Evolutionary conservation across 2,797 vertebrate species (phyloP).

Genomic region (Ibycter americanus): DNA sequence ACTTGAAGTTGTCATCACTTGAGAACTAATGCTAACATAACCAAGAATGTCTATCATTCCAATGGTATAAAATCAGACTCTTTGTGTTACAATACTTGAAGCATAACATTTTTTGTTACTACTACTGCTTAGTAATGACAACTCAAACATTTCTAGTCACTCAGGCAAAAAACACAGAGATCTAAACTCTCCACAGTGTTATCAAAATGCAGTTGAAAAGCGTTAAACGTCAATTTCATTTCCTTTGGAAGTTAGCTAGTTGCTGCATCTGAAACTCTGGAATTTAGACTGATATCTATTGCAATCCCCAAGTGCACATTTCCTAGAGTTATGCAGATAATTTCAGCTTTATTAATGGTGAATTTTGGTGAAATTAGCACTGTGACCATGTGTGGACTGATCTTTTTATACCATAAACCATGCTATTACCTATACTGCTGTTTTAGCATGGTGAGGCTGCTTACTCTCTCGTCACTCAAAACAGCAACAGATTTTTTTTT

Average conservation of each 20-base stretch:
- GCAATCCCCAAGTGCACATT: neutral
- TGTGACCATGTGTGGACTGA: neutral
- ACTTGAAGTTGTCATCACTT: neutral
- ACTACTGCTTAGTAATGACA: neutral
- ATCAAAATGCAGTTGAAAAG: neutral
- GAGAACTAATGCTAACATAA: neutral
- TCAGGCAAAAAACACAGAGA: neutral
- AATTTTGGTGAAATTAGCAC: neutral
- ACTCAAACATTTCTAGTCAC: neutral
- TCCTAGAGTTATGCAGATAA: neutral
- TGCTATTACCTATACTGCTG: neutral
- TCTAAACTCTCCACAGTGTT: neutral
- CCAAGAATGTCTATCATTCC: neutral
- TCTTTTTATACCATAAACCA: neutral
- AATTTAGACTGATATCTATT: neutral
- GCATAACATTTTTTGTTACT: neutral
- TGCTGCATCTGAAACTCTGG: neutral
- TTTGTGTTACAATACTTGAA: neutral
- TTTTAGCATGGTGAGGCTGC: neutral
- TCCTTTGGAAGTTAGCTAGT: neutral
- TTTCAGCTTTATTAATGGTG: fast-evolving
- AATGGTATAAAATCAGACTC: neutral
- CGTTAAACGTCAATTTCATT: neutral
- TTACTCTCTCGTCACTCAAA: neutral
- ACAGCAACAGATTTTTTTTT: neutral